Base-by-base conservation (phyloP, 2,797 vertebrate species). In the Helarctos malayanus region DNA sequence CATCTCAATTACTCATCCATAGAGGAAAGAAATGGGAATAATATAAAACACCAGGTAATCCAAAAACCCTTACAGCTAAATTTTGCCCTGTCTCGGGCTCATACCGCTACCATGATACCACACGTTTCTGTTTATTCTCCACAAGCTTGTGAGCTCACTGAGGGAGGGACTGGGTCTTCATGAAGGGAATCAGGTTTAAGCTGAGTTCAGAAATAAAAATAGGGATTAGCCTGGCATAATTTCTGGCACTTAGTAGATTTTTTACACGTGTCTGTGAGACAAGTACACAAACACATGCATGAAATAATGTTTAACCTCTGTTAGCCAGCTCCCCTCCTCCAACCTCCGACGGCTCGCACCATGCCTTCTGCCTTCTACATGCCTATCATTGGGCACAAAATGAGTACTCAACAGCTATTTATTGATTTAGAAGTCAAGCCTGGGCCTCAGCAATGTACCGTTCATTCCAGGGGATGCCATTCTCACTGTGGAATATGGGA, bases 11-110 rank as follows among this genome's bases (percentile, higher is more conserved):
- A 92, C 14, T 61, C 35, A 56, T 23, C 59, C 92, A 38, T 21
- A 86, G 57, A 92, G 61, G 83, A 89, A 80, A 86, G 16, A 90
- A 78, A 69, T 41, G n/a, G 29, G 32, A 93, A 57, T 94, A 78
- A 57, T 65, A 49, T 15, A 57, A 79, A 92, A 75, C 25, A 79
- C 63, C 29, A 83, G 21, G 68, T 27, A 90, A 32, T 68, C 16
- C 19, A 45, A 73, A 97, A 52, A 45, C 79, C n/a, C 13, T 49
- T 68, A 23, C 1, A 15, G 27, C 12, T 65, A 45, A 45, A 15
- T 83, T 68, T 61, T 65, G 32, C 69, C 65, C 25, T 32, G 49
- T 79, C 59, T 73, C n/a, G 13, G 45, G 45, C 29, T 56, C 68
- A 47, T 6, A 10, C 7, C 0, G 12, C 47, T 41, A 75, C 35